Percentiles rank a stretch among this genome's conserved stretches.
Conservation (phyloP, 23 tunicate species). For the Ciona savignyi region DNA sequence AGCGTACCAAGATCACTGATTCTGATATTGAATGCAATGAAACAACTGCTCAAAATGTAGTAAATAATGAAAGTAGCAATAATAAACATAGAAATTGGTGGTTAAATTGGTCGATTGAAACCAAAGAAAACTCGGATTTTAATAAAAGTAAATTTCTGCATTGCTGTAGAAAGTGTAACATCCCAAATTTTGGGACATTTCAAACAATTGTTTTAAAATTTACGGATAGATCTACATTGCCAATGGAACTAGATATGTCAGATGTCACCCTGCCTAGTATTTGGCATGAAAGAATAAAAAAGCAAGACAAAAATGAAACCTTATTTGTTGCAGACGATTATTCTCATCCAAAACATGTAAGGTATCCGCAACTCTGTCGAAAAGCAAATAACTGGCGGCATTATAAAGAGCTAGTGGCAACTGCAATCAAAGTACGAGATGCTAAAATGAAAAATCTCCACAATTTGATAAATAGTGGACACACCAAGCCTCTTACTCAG, state of each 20-base stretch:
- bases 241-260: not conserved
- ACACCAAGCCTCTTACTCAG: slow-evolving; percentile 22
- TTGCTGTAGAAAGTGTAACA: not conserved
- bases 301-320: not conserved
- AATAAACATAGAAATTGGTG: not conserved
- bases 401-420: slow-evolving; percentile 22
- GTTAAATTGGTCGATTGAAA: not conserved
- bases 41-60: not conserved
- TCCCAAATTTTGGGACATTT: not conserved
- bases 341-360: slow-evolving; percentile 32
- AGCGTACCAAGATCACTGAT: not conserved
- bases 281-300: not conserved
- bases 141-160: not conserved
- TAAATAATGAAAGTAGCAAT: too few species aligned
- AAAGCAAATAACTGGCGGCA: slow-evolving; percentile 48
- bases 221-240: not conserved
- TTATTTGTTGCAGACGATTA: not conserved
- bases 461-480: slow-evolving; percentile 29
- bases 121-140: not conserved
- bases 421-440: slow-evolving; percentile 2
- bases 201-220: not conserved
- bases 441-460: slow-evolving; percentile 4
- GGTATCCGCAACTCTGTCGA: slow-evolving; percentile 11
- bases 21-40: not conserved
- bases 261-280: not conserved